Conservation (phyloP, 1,140 invertebrate genomes). For the Lordiphosa clarofinis region DNA sequence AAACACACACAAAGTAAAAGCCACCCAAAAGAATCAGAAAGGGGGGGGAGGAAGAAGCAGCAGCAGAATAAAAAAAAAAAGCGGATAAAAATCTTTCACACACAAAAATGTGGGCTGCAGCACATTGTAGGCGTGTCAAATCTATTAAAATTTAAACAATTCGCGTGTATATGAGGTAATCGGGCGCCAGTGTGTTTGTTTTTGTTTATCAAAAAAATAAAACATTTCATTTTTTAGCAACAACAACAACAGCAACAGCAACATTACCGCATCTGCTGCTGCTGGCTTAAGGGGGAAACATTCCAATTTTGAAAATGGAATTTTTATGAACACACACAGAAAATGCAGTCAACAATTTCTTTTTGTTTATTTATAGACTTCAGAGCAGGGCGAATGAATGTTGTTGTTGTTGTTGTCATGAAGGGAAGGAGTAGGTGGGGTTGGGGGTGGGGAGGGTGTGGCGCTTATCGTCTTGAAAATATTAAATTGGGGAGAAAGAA, state of each 20-base stretch:
- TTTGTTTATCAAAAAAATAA: neutral
- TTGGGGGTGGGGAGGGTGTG: neutral
- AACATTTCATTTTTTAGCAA: neutral
- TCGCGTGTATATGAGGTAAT: too few species aligned
- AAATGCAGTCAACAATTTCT: slow-evolving; percentile 33
- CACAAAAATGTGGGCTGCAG: neutral
- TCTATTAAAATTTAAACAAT: too few species aligned
- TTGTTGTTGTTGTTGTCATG: neutral
- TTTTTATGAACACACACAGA: slow-evolving; percentile 52
- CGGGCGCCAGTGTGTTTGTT: too few species aligned
- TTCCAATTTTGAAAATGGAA: slow-evolving; percentile 37
- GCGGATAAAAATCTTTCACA: neutral
- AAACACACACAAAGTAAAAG: slow-evolving; percentile 2
- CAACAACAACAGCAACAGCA: too few species aligned
- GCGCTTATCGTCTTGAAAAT: too few species aligned
- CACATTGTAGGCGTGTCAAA: neutral
- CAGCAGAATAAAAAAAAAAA: neutral
- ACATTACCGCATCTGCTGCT: neutral
- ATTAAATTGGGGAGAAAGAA: too few species aligned
- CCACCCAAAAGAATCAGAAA: neutral
- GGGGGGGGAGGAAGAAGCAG: neutral
- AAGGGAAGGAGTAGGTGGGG: neutral
- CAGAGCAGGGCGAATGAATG: neutral
- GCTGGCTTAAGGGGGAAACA: too few species aligned
- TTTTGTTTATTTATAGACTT: slow-evolving; percentile 41